phyloP scores from a whole-genome alignment of 2,888 invertebrate genomes.

The Euzetes globulus region DNA sequence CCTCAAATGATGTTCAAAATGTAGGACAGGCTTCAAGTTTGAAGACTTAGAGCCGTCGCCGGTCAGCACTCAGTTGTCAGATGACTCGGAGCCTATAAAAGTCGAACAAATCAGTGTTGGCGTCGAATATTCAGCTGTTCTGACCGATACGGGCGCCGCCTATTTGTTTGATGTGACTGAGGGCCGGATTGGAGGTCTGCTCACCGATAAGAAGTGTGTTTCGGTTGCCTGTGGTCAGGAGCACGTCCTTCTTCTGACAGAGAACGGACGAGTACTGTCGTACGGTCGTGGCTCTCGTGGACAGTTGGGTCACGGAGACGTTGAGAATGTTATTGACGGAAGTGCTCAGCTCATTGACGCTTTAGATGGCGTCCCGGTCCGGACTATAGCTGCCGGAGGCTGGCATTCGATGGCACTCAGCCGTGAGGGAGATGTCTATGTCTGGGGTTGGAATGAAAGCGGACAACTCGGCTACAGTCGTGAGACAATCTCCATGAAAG shows the following conservation, averaged over 20 bases:
- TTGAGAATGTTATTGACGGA: conserved; percentile 54
- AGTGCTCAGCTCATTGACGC: conserved; percentile 62
- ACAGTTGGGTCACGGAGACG: conserved; percentile 71
- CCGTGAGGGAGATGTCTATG: conserved; percentile 65
- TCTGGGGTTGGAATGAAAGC: conserved; percentile 84
- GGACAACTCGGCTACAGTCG: conserved; percentile 67
- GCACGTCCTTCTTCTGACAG: conserved; percentile 64
- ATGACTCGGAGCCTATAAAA: neutral
- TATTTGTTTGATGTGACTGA: neutral
- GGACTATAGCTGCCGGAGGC: conserved; percentile 66
- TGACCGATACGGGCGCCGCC: conserved; percentile 34
- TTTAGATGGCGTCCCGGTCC: conserved; percentile 59
- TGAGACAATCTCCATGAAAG: neutral
- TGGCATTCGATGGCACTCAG: conserved; percentile 69
- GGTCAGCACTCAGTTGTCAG: neutral
- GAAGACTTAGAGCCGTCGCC: conserved; percentile 9
- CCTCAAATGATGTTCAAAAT: neutral
- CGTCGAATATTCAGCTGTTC: conserved; percentile 31
- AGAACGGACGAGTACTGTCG: conserved; percentile 64
- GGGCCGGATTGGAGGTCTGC: neutral
- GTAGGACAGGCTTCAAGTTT: conserved; percentile 33
- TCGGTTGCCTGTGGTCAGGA: conserved; percentile 66
- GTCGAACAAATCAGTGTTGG: conserved; percentile 35
- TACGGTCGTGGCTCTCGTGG: conserved; percentile 79
- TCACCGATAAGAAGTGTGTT: conserved; percentile 19